Evolutionary conservation across 2,797 vertebrate genomes (phyloP).

Genomic region (Halcyon chelicuti): DNA sequence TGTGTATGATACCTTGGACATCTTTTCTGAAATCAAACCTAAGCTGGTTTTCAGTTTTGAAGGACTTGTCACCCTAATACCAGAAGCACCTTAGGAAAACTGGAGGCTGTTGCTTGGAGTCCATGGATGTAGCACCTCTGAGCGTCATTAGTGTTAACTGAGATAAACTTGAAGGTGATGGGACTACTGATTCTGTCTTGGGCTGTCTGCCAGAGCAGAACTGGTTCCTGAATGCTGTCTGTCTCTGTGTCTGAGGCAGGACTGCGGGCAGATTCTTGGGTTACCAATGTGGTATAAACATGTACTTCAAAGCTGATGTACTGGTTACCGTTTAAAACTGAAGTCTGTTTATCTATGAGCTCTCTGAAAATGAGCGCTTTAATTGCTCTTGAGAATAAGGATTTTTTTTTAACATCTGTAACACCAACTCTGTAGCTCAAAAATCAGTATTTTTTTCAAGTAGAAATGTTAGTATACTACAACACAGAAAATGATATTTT

Average conservation of each 20-base stretch:
- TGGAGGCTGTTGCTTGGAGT: neutral
- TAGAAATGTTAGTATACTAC: neutral
- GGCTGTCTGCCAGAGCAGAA: neutral
- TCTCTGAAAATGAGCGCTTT: neutral
- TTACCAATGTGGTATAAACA: neutral
- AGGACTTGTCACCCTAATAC: neutral
- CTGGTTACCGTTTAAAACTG: neutral
- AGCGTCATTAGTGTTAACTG: neutral
- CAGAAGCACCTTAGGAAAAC: neutral
- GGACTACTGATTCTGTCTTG: neutral
- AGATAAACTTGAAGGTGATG: neutral
- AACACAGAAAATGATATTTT: neutral
- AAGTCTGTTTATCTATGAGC: neutral
- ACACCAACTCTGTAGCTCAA: neutral
- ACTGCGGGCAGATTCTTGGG: neutral
- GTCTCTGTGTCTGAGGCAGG: neutral
- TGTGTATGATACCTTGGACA: neutral
- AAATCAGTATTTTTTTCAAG: slow-evolving; percentile 20
- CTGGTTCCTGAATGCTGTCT: neutral
- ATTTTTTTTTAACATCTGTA: neutral
- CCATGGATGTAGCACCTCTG: neutral
- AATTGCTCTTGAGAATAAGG: neutral
- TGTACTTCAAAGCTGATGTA: neutral
- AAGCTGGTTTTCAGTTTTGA: neutral
- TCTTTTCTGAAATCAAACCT: neutral